A percentile compares a stretch with the other conserved stretches of the same genome.
Conservation (phyloP, 2,113 vertebrate genomes). For the Pollimyrus isidori region DNA sequence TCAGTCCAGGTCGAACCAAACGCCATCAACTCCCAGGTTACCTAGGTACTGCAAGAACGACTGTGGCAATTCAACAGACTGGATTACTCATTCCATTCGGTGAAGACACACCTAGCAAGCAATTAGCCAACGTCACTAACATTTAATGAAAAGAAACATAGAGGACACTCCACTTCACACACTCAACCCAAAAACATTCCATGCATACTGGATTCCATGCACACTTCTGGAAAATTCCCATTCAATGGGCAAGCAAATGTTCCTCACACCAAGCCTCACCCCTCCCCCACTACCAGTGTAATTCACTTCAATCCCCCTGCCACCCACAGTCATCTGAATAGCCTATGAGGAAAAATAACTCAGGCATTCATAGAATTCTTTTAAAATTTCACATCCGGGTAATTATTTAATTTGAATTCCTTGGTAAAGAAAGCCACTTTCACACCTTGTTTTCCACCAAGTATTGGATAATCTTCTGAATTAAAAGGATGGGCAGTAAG, state of each 20-base stretch:
- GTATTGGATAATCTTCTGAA: not conserved
- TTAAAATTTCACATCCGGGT: not conserved
- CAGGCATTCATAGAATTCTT: not conserved
- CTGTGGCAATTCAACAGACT: not conserved
- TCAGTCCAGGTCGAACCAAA: not conserved
- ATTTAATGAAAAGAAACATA: not conserved
- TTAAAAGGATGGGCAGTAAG: not conserved
- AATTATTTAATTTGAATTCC: not conserved
- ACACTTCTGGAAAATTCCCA: not conserved
- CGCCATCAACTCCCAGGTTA: not conserved
- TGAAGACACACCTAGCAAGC: not conserved
- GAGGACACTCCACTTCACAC: not conserved
- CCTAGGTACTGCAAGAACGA: not conserved
- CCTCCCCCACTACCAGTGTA: not conserved
- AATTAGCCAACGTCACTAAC: not conserved
- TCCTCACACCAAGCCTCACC: not conserved
- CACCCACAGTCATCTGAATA: not conserved
- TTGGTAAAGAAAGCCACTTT: not conserved
- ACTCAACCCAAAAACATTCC: not conserved
- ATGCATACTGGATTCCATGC: not conserved
- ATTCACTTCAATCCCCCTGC: not conserved
- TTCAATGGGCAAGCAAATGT: not conserved
- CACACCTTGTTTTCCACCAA: not conserved
- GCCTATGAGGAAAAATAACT: not conserved
- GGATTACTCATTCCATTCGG: not conserved